Conservation (phyloP, 1,140 invertebrate species). For the Branchinecta lindahli region DNA sequence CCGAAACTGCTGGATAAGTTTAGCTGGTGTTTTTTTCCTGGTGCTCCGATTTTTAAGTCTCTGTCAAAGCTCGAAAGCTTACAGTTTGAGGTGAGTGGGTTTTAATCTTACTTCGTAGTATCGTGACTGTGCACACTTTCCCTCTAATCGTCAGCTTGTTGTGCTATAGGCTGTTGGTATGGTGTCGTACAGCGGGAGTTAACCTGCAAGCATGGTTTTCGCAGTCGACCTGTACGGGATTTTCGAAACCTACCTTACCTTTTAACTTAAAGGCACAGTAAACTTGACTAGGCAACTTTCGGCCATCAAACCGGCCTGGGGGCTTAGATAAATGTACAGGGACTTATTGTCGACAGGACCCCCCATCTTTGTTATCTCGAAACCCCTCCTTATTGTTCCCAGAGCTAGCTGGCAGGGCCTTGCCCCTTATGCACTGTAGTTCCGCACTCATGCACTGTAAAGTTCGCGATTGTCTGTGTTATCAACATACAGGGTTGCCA, state of each 20-base stretch:
- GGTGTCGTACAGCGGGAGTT: not conserved
- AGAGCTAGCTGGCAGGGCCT: no score
- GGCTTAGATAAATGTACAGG: no score
- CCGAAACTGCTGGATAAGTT: slow-evolving; percentile 42
- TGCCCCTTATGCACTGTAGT: no score
- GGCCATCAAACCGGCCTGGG: no score
- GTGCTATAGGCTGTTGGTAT: not conserved
- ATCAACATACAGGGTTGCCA: no score
- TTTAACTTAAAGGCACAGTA: not conserved
- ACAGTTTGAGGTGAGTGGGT: slow-evolving; percentile 1
- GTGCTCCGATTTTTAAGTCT: slow-evolving; percentile 41
- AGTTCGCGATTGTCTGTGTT: no score
- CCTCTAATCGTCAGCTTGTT: not conserved
- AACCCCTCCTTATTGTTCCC: no score
- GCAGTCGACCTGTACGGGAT: not conserved
- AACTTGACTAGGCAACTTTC: no score
- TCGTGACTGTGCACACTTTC: not conserved
- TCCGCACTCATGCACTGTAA: no score
- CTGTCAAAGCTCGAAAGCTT: slow-evolving; percentile 28
- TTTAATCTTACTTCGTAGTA: no score
- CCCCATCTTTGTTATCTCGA: no score
- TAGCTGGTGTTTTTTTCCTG: slow-evolving; percentile 38
- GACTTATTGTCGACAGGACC: no score
- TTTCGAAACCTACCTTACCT: not conserved
- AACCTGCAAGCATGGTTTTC: not conserved